Conservation (phyloP, 2,113 vertebrate genomes). For the Pangasianodon hypophthalmus region DNA sequence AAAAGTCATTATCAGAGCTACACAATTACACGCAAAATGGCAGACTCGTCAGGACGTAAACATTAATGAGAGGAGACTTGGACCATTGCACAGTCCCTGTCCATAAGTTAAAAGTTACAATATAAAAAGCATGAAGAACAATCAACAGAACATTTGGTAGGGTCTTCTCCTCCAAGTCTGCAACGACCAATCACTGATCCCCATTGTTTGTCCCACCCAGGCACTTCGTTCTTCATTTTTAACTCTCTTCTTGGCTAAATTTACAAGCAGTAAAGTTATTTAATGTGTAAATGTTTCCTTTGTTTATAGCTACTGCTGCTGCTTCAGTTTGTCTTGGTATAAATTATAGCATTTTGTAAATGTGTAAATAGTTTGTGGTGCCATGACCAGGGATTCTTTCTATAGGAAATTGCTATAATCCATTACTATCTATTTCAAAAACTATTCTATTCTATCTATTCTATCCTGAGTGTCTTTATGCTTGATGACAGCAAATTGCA, state of each 20-base stretch:
- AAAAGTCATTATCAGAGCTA: neutral
- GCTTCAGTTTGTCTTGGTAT: neutral
- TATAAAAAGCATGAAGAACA: neutral
- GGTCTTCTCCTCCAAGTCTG: neutral
- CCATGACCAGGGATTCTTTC: neutral
- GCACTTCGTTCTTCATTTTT: neutral
- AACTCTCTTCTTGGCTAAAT: neutral
- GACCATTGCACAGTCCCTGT: neutral
- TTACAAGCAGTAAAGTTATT: neutral
- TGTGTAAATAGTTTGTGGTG: neutral
- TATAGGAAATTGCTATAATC: neutral
- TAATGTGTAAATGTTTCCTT: neutral
- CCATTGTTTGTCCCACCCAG: neutral
- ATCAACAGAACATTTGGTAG: neutral
- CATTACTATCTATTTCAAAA: neutral
- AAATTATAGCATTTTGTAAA: neutral
- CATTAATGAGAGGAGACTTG: neutral
- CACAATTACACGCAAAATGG: neutral
- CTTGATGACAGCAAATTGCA: neutral
- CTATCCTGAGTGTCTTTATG: neutral
- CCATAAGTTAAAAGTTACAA: neutral
- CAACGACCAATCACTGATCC: neutral
- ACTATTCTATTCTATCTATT: neutral
- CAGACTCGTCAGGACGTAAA: neutral
- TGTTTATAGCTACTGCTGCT: neutral